These are phyloP conservation scores for Trichosurus vulpecula DNA, from an alignment of 2,797 vertebrate species.

Conservation along the genomic window DNA sequence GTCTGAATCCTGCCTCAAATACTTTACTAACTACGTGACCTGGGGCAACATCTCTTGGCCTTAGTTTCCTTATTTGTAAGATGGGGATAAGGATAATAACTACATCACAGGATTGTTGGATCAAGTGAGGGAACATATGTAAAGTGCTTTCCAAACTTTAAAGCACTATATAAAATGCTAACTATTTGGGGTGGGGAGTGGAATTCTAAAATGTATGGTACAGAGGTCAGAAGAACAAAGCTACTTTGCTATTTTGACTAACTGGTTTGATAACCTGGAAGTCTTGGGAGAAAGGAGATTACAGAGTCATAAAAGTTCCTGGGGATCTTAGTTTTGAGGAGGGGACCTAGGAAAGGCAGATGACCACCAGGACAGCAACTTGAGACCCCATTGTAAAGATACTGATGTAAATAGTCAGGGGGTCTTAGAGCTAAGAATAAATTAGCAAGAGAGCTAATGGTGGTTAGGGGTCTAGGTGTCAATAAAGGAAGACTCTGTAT, in stretches of 20 bases:
- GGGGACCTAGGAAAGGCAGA: background rate
- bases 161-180: background rate
- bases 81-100: background rate
- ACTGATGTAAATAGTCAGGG: background rate
- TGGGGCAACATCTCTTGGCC: background rate
- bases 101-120: background rate
- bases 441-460: conserved; percentile 36
- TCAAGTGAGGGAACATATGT: background rate
- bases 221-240: background rate
- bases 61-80: background rate
- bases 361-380: background rate
- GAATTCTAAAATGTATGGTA: background rate
- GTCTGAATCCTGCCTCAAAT: background rate
- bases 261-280: background rate
- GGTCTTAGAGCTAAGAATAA: background rate
- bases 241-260: background rate
- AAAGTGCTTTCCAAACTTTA: background rate
- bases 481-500: conserved; percentile 56
- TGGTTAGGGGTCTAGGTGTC: conserved; percentile 16
- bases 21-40: background rate
- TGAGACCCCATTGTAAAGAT: background rate
- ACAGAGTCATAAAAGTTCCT: background rate
- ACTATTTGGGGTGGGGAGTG: no score
- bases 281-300: background rate
- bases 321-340: background rate